Percentiles rank a stretch among this genome's conserved stretches.
Conservation (phyloP, 1,140 invertebrate genomes). For the Orchesella cincta region DNA sequence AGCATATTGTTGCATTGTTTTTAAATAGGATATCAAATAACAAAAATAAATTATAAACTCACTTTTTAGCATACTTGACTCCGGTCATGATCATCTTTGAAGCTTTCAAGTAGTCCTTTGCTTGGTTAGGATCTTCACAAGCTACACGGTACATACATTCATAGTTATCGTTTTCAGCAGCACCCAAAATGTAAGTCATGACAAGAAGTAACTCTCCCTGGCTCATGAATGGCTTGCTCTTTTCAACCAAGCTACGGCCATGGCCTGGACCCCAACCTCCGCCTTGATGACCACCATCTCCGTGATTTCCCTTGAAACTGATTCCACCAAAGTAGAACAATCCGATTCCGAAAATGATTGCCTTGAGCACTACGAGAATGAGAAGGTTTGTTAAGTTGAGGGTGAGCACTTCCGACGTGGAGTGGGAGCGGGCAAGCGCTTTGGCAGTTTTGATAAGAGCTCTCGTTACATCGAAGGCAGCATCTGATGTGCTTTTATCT, state of each 20-base stretch:
- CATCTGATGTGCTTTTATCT: neutral
- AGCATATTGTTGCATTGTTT: neutral
- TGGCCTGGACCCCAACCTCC: constrained; percentile 27
- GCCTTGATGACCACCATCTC: too few species aligned
- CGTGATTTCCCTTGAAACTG: constrained; percentile 47
- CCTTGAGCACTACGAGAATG: constrained; percentile 76
- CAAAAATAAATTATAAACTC: constrained; percentile 51
- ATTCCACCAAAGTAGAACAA: constrained; percentile 54
- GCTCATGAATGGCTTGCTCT: constrained; percentile 56
- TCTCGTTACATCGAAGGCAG: constrained; percentile 41
- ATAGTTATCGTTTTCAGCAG: constrained; percentile 63
- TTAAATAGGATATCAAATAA: neutral
- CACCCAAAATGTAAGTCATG: constrained; percentile 69
- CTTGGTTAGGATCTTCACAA: constrained; percentile 71
- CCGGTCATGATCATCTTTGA: constrained; percentile 72
- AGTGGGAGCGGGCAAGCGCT: constrained; percentile 52
- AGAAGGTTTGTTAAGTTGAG: constrained; percentile 79
- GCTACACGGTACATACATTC: constrained; percentile 74
- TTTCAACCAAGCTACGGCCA: constrained; percentile 37
- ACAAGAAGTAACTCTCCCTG: constrained; percentile 69
- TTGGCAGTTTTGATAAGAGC: constrained; percentile 48
- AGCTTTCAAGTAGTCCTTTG: constrained; percentile 71
- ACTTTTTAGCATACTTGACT: constrained; percentile 70
- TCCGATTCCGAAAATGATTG: constrained; percentile 75
- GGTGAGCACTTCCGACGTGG: constrained; percentile 69